Base-by-base conservation (phyloP, 2,888 invertebrate genomes). In the Cheilosia urbana region DNA sequence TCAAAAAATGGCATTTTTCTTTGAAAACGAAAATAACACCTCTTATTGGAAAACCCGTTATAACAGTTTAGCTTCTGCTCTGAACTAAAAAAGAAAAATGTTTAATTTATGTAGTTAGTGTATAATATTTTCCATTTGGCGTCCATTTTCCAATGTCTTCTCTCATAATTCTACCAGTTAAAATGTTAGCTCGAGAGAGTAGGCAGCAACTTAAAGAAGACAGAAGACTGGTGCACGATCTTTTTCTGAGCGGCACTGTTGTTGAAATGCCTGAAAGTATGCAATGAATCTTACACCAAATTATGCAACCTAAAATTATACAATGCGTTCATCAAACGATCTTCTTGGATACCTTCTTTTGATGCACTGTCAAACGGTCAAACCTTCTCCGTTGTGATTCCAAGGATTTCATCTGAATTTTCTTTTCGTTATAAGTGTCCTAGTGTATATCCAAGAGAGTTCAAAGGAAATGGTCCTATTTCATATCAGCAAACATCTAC, bases 401-500 rank as follows among this genome's bases (percentile, higher is more conserved):
- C 30, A 30, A 7, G 2, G 30, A 30, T 30, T 30, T 30, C 7
- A 30, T 9, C 9, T 9, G 2, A 7, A 7, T 9, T 3, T 27
- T n/a, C 34, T 37, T 4, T 45, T 34, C 15, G 27, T 27, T 27
- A 27, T 27, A 27, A 27, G 27, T 6, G 6, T 27, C 27, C 9
- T 47, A 11, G 47, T 11, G 19, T 47, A 40, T 57, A 7, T 63
- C 40, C 27, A 11, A 47, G 45, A 24, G 7, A 17, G 19, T 55
- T 19, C 40, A 11, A 27, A 42, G 75, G 69, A 75, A 81, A 63
- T 17, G 40, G 42, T 62, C 55, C 45, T 51, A 58, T 62, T 51
- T 57, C 63, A 69, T 37, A 80, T 68, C 62, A 80, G 37, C 27
- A 47, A 17, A 27, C 27, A 60, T 27, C 58, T n/a, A 47, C 40